Evolutionary conservation across 30 jellyfish, hydroid and myxozoan species (phyloP).

Genomic region (Turritopsis dohrnii): DNA sequence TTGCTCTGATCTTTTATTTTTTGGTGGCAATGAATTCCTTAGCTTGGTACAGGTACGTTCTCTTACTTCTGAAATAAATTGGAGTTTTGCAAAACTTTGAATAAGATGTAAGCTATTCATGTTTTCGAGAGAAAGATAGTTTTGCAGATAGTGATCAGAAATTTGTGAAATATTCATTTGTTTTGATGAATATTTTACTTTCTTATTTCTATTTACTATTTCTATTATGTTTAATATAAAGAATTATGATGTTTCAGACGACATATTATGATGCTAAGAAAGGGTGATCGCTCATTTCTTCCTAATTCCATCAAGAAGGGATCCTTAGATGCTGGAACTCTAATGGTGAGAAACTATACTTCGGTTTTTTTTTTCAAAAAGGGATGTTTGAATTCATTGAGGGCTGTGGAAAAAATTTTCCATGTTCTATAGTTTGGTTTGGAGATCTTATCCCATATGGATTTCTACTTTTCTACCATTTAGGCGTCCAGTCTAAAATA

Average conservation of each 20-base stretch:
- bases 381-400: too few relatives aligned
- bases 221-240: not conserved
- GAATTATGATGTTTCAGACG: conserved; percentile 31
- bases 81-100: too few relatives aligned
- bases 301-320: conserved; percentile 42
- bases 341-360: conserved; percentile 28
- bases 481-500: conserved; percentile 87
- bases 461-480: conserved; percentile 8
- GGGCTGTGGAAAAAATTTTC: too few relatives aligned
- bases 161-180: too few relatives aligned
- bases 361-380: too few relatives aligned
- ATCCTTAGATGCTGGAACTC: conserved; percentile 14
- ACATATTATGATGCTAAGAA: conserved; percentile 62
- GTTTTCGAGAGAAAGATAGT: too few relatives aligned
- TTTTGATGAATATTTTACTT: too few relatives aligned
- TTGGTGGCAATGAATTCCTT: conserved; percentile 6
- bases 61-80: too few relatives aligned
- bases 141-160: not conserved
- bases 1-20: not conserved
- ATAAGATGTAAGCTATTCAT: too few relatives aligned
- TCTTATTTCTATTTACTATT: too few relatives aligned
- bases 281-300: conserved; percentile 67
- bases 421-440: too few relatives aligned
- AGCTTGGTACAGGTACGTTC: conserved; percentile 19
- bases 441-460: too few relatives aligned